phyloP scores from a whole-genome alignment of 2,797 vertebrate genomes.

The Enteromius paludinosus region DNA sequence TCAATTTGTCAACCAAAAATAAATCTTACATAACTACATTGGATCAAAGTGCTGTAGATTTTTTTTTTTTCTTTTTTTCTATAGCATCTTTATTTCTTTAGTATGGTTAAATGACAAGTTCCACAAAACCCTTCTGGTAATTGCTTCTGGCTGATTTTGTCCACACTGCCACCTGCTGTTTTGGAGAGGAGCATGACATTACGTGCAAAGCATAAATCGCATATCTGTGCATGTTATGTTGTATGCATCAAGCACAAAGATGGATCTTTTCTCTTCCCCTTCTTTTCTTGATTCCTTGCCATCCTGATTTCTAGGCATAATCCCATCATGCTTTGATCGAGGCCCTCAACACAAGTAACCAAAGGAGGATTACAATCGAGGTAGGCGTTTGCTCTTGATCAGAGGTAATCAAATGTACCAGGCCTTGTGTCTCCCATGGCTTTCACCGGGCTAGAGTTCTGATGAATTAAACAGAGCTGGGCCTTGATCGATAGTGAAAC shows the following conservation, averaged over 20 bases:
- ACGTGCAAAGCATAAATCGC: not conserved
- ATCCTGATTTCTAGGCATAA: constrained; percentile 38
- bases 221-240: not conserved
- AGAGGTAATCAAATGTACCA: constrained; percentile 58
- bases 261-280: not conserved
- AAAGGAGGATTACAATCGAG: constrained; percentile 10
- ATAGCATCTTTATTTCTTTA: not conserved
- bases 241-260: not conserved
- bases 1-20: not conserved
- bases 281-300: not conserved
- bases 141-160: not conserved
- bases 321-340: constrained; percentile 52
- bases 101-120: not conserved
- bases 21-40: not conserved
- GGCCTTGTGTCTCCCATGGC: constrained; percentile 57
- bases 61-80: not conserved
- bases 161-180: constrained; percentile 4
- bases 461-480: constrained; percentile 71
- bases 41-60: not conserved
- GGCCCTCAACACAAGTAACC: constrained; percentile 17
- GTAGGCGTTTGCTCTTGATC: constrained; percentile 35
- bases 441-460: constrained; percentile 63
- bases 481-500: constrained; percentile 70
- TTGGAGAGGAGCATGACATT: not conserved
- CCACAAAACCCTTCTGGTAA: not conserved